Conservation (phyloP, 2,888 invertebrate genomes). For the Scelioninae gen. 1 region DNA sequence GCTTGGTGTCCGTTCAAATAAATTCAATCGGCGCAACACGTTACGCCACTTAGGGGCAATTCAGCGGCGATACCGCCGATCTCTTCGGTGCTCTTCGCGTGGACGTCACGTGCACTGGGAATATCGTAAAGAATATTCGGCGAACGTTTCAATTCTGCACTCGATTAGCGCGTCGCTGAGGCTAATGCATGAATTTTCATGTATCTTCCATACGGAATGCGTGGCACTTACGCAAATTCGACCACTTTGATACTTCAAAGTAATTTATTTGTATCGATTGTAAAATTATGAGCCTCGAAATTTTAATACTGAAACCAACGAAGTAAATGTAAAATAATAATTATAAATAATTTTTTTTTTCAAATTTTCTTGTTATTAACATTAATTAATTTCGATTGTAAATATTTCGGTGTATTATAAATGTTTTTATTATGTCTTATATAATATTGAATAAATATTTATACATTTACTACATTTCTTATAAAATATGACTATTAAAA, state of each 20-base stretch:
- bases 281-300: slow-evolving; percentile 5
- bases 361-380: no score
- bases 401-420: no score
- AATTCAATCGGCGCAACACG: slow-evolving; percentile 78
- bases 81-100: slow-evolving; percentile 50
- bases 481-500: no score
- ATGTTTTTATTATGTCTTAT: no score
- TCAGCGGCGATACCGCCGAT: slow-evolving; percentile 39
- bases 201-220: slow-evolving; percentile 24
- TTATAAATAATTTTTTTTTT: no score
- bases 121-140: slow-evolving; percentile 64
- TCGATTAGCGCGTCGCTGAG: slow-evolving; percentile 35
- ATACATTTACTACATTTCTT: no score
- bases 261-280: slow-evolving; percentile 34
- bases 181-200: slow-evolving; percentile 47
- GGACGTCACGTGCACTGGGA: slow-evolving; percentile 42
- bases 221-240: slow-evolving; percentile 47
- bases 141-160: slow-evolving; percentile 63
- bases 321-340: no score
- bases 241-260: slow-evolving; percentile 2
- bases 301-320: no score
- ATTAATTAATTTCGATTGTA: no score
- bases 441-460: no score
- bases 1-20: slow-evolving; percentile 75
- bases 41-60: slow-evolving; percentile 77